Evolutionary conservation across 1,140 invertebrate species (phyloP).

Genomic region (Diabrotica virgifera): DNA sequence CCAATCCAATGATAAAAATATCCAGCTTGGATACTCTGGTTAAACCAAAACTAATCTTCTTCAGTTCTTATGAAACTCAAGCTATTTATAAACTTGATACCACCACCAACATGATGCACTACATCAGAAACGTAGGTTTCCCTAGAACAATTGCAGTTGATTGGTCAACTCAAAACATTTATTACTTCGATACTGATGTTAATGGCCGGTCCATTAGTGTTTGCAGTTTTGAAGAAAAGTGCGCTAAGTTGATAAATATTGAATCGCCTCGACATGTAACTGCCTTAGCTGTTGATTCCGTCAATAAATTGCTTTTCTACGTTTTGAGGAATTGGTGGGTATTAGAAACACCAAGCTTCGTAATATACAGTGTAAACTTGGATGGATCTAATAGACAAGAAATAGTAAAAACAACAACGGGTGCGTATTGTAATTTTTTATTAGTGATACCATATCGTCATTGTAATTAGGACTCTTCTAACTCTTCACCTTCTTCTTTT

Average conservation of each 20-base stretch:
- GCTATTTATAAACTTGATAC: constrained; percentile 37
- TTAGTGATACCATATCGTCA: not conserved
- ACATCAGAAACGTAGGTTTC: constrained; percentile 30
- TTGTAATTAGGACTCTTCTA: not conserved
- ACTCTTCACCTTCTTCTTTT: not conserved
- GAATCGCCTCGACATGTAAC: constrained; percentile 55
- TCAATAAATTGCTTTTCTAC: constrained; percentile 58
- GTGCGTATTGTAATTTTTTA: constrained; percentile 6
- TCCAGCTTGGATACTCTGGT: constrained; percentile 54
- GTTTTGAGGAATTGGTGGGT: constrained; percentile 46
- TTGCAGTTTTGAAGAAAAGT: constrained; percentile 57
- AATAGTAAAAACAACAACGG: constrained; percentile 40
- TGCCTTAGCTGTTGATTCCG: constrained; percentile 54
- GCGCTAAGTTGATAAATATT: constrained; percentile 63
- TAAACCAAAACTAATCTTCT: constrained; percentile 44
- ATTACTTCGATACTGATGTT: constrained; percentile 64
- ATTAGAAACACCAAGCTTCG: constrained; percentile 48
- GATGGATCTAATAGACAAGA: constrained; percentile 58
- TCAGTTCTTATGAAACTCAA: constrained; percentile 46
- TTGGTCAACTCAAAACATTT: constrained; percentile 76
- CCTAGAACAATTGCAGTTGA: constrained; percentile 72
- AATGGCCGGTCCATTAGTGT: constrained; percentile 50
- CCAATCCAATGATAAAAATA: constrained; percentile 48
- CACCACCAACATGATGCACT: constrained; percentile 33
- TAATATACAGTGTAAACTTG: constrained; percentile 60